These are phyloP conservation scores for Eulemur macaco DNA, from an alignment of 2,113 vertebrate species.

Conservation along the genomic window DNA sequence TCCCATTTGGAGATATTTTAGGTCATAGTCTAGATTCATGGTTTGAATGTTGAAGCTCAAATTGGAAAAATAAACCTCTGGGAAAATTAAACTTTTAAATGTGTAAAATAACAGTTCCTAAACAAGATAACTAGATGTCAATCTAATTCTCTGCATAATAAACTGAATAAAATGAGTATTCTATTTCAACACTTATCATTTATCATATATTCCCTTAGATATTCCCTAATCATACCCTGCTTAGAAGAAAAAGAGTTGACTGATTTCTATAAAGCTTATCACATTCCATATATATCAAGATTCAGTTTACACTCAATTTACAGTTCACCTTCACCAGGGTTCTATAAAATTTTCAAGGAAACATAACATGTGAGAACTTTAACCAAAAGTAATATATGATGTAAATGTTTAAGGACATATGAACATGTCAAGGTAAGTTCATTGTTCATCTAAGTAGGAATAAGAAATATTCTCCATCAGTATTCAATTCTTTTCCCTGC, in stretches of 20 bases:
- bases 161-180: background rate
- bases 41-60: constrained; percentile 32
- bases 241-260: background rate
- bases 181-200: background rate
- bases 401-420: background rate
- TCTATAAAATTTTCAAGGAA: background rate
- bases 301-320: background rate
- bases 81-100: background rate
- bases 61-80: constrained; percentile 31
- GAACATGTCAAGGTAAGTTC: background rate
- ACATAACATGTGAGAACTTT: background rate
- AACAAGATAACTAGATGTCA: background rate
- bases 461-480: background rate
- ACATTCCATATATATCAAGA: background rate
- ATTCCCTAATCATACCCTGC: background rate
- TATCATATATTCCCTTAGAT: background rate
- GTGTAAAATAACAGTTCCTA: background rate
- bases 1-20: background rate
- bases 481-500: background rate
- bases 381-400: background rate
- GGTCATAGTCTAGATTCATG: background rate
- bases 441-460: background rate
- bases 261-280: background rate
- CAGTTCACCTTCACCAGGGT: background rate
- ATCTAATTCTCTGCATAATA: background rate